These are phyloP conservation scores for Gibbula magus DNA, from an alignment of 2,888 invertebrate genomes.

Conservation along the genomic window DNA sequence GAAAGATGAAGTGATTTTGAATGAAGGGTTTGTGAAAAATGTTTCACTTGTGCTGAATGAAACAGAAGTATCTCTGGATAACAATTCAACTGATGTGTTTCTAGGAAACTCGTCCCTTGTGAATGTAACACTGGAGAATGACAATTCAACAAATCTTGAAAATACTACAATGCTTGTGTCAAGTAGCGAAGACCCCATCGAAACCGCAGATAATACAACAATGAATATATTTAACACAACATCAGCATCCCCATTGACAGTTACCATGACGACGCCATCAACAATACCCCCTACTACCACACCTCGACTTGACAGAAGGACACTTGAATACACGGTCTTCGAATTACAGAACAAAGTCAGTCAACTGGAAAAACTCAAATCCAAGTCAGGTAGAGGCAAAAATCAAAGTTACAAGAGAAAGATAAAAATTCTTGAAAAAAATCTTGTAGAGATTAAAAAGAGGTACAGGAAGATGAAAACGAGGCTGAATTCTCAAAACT, in stretches of 20 bases:
- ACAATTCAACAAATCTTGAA: too few relatives aligned
- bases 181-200: too few relatives aligned
- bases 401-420: not conserved
- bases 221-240: too few relatives aligned
- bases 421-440: not conserved
- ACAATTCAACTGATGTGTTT: too few relatives aligned
- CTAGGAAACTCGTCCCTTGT: too few relatives aligned
- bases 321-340: not conserved
- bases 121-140: too few relatives aligned
- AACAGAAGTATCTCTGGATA: too few relatives aligned
- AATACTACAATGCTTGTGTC: too few relatives aligned
- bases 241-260: not conserved
- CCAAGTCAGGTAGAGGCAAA: not conserved
- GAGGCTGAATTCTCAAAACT: not conserved
- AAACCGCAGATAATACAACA: too few relatives aligned
- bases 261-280: conserved; percentile 1
- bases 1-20: too few relatives aligned
- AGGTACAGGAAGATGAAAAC: not conserved
- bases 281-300: conserved; percentile 4
- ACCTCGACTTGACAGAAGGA: not conserved
- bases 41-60: too few relatives aligned
- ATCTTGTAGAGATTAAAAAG: not conserved
- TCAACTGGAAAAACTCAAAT: not conserved
- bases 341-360: not conserved
- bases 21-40: too few relatives aligned